A percentile compares a stretch with the other conserved stretches of the same genome.
Conservation (phyloP, 2,113 vertebrate species). For the Corythornis cristatus region DNA sequence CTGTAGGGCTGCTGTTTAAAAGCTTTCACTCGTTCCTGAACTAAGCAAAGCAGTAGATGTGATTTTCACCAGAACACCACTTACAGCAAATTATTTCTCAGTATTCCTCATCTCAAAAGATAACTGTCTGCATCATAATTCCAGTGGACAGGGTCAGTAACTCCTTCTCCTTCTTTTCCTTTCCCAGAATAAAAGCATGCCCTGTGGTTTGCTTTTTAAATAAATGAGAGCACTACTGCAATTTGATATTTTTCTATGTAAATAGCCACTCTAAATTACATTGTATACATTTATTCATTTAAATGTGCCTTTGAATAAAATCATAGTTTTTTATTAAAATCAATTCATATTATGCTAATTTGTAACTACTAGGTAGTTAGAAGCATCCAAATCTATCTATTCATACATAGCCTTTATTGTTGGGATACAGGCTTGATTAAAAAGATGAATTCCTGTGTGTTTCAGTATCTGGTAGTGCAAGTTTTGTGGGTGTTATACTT, state of each 20-base stretch:
- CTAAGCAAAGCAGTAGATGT: not conserved
- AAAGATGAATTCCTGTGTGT: not conserved
- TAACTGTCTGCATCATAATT: not conserved
- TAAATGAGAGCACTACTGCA: not conserved
- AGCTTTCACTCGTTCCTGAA: not conserved
- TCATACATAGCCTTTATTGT: not conserved
- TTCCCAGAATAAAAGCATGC: not conserved
- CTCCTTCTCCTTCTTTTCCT: not conserved
- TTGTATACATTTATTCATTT: not conserved
- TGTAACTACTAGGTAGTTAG: not conserved
- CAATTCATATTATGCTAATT: not conserved
- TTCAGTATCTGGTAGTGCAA: not conserved
- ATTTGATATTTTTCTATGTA: not conserved
- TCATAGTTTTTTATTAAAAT: not conserved
- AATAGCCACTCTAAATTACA: not conserved
- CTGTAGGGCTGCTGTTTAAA: not conserved
- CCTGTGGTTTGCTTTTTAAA: not conserved
- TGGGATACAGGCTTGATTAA: not conserved
- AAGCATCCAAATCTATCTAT: not conserved
- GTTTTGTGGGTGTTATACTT: not conserved
- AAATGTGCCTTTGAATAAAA: not conserved
- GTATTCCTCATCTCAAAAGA: not conserved
- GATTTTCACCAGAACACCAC: not conserved
- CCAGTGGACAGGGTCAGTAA: not conserved
- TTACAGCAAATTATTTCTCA: not conserved